These are phyloP conservation scores for Cactoblastis cactorum DNA, from an alignment of 2,888 invertebrate genomes.

Conservation along the genomic window DNA sequence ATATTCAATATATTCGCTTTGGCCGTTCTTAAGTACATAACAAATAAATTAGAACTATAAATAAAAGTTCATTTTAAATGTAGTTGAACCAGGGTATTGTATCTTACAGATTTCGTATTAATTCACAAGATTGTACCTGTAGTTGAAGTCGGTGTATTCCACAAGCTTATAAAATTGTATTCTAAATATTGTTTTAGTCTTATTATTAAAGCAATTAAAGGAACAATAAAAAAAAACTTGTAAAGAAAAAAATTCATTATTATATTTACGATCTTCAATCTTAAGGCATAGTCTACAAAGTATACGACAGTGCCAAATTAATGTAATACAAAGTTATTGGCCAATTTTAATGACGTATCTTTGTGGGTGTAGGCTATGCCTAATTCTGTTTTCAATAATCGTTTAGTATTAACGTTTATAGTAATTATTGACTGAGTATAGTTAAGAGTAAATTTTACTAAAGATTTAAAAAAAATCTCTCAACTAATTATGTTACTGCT, in stretches of 20 bases:
- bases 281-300: slow-evolving; percentile 23
- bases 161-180: slow-evolving; percentile 29
- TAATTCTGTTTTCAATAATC: slow-evolving; percentile 34
- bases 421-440: slow-evolving; percentile 71
- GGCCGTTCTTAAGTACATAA: slow-evolving; percentile 41
- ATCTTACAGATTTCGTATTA: slow-evolving; percentile 36
- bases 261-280: slow-evolving; percentile 15
- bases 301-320: slow-evolving; percentile 26
- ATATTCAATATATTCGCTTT: slow-evolving; percentile 54
- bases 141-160: slow-evolving; percentile 39
- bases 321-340: neutral
- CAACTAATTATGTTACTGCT: slow-evolving; percentile 42
- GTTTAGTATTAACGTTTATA: slow-evolving; percentile 57
- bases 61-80: slow-evolving; percentile 33
- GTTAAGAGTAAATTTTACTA: slow-evolving; percentile 56
- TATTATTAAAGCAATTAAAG: slow-evolving; percentile 18
- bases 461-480: slow-evolving; percentile 36
- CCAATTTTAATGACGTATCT: slow-evolving; percentile 12
- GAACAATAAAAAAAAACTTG: slow-evolving; percentile 19
- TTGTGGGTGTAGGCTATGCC: slow-evolving; percentile 18
- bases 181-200: slow-evolving; percentile 22
- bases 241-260: slow-evolving; percentile 11
- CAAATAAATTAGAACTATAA: slow-evolving; percentile 34
- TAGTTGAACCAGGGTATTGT: slow-evolving; percentile 61
- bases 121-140: slow-evolving; percentile 35